Evolutionary conservation across 1,140 invertebrate species (phyloP).

Genomic region (Scylla paramamosain): DNA sequence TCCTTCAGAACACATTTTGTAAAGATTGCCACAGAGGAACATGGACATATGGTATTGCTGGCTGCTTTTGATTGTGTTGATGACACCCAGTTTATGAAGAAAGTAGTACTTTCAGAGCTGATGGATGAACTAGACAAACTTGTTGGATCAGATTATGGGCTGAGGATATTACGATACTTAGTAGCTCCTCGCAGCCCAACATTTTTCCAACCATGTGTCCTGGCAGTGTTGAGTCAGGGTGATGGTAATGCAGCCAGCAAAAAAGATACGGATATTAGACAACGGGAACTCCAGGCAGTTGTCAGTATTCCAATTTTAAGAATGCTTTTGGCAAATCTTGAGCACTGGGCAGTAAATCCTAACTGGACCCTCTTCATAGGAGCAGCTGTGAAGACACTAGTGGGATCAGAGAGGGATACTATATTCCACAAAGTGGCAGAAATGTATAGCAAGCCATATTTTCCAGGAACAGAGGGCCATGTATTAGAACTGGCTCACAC

Average conservation of each 20-base stretch:
- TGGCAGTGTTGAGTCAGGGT: slow-evolving; percentile 87
- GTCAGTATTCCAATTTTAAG: slow-evolving; percentile 65
- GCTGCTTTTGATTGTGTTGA: slow-evolving; percentile 94
- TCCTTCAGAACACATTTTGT: slow-evolving; percentile 89
- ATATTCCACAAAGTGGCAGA: slow-evolving; percentile 70
- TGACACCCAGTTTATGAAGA: slow-evolving; percentile 94
- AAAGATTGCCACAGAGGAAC: slow-evolving; percentile 91
- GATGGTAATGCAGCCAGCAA: slow-evolving; percentile 86
- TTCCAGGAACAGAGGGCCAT: slow-evolving; percentile 69
- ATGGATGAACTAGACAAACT: slow-evolving; percentile 87
- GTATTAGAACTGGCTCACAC: slow-evolving; percentile 70
- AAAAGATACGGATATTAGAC: slow-evolving; percentile 87
- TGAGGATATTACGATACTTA: slow-evolving; percentile 88
- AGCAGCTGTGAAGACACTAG: slow-evolving; percentile 61
- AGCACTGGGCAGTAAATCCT: slow-evolving; percentile 66
- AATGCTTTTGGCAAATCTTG: slow-evolving; percentile 62
- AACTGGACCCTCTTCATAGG: slow-evolving; percentile 77
- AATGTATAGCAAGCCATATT: slow-evolving; percentile 56
- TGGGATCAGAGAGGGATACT: slow-evolving; percentile 27
- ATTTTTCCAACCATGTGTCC: slow-evolving; percentile 88
- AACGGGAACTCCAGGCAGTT: slow-evolving; percentile 85
- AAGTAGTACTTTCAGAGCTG: slow-evolving; percentile 86
- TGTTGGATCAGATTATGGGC: slow-evolving; percentile 84
- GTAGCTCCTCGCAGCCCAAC: slow-evolving; percentile 88
- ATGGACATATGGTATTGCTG: slow-evolving; percentile 91